A percentile compares a stretch with the other conserved stretches of the same genome.
These are phyloP conservation scores for Pseudonaja textilis DNA, from an alignment of 2,113 vertebrate species.

Conservation along the genomic window DNA sequence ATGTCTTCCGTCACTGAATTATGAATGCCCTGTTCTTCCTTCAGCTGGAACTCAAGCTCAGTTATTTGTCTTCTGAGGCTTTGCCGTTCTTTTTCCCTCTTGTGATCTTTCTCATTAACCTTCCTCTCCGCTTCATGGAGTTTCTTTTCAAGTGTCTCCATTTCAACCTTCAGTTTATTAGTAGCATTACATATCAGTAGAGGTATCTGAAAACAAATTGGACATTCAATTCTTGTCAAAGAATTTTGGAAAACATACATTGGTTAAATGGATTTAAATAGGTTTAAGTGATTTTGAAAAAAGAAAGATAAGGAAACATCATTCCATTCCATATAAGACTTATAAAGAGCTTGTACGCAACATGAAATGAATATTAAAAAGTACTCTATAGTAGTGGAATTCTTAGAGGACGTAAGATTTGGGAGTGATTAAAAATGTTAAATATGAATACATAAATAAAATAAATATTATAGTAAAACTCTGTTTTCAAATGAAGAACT, in stretches of 20 bases:
- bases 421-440: not conserved
- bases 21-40: slow-evolving; percentile 68
- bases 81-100: slow-evolving; percentile 70
- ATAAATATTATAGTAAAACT: not conserved
- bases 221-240: slow-evolving; percentile 18
- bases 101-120: slow-evolving; percentile 65
- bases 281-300: not conserved
- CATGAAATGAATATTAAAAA: not conserved
- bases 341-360: not conserved
- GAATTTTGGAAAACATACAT: not conserved
- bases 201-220: slow-evolving; percentile 69
- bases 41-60: slow-evolving; percentile 69
- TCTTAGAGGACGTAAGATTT: not conserved
- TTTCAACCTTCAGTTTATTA: slow-evolving; percentile 67
- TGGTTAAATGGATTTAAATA: not conserved
- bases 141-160: slow-evolving; percentile 67
- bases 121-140: slow-evolving; percentile 61
- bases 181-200: slow-evolving; percentile 70
- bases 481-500: not conserved
- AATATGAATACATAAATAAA: not conserved
- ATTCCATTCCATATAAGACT: not conserved
- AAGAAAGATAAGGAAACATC: not conserved
- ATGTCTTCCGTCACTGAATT: slow-evolving; percentile 62
- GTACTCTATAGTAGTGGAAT: not conserved
- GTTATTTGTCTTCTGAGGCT: slow-evolving; percentile 65